Conservation (phyloP, 2,797 vertebrate genomes). For the Otolemur crassicaudatus region DNA sequence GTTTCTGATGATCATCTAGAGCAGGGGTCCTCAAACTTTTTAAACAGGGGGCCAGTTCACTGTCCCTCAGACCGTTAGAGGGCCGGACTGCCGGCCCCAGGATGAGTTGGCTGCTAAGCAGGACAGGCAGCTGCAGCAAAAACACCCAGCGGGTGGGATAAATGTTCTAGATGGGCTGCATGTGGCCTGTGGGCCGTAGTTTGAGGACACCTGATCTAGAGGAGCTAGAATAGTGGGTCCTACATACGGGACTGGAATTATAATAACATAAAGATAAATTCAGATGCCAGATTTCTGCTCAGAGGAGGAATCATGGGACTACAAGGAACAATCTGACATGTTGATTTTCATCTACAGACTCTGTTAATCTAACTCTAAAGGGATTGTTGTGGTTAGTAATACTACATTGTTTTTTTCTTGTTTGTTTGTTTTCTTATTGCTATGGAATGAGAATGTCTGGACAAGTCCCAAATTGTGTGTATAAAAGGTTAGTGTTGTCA, state of each 20-base stretch:
- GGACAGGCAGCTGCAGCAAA: no score
- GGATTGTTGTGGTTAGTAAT: not conserved
- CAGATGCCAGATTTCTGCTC: not conserved
- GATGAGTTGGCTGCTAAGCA: no score
- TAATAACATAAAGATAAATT: not conserved
- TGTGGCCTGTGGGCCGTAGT: no score
- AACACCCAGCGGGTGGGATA: no score
- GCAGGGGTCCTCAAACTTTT: no score
- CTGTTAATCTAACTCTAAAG: not conserved
- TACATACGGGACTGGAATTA: not conserved
- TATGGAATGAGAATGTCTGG: not conserved
- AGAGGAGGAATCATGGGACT: not conserved
- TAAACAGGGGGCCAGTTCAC: no score
- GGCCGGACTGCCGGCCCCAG: no score
- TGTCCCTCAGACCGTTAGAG: no score
- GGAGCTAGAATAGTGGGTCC: not conserved
- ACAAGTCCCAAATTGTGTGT: not conserved
- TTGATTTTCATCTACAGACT: not conserved
- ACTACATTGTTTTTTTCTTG: not conserved
- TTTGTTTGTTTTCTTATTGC: no score
- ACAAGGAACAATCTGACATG: not conserved
- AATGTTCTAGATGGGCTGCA: no score
- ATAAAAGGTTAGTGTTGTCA: not conserved
- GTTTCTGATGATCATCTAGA: not conserved
- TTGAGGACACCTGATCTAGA: not conserved